A percentile compares a stretch with the other conserved stretches of the same genome.
Evolutionary conservation across 2,888 invertebrate genomes (phyloP).

Genomic region (Tenodera sinensis): DNA sequence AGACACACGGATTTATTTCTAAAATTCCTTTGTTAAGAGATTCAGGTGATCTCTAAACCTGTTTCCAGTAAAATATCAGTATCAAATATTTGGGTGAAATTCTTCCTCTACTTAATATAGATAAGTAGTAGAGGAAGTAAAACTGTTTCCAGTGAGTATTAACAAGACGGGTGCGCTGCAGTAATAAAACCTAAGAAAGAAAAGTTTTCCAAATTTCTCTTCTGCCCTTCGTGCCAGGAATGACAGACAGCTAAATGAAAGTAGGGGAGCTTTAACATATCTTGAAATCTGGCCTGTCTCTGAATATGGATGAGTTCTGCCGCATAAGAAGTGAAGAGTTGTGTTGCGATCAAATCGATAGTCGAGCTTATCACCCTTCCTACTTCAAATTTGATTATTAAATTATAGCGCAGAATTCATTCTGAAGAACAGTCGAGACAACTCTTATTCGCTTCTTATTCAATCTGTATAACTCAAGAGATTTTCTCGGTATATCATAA

Average conservation of each 20-base stretch:
- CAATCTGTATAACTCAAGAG: too few species aligned
- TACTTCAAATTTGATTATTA: background rate
- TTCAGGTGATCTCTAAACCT: too few species aligned
- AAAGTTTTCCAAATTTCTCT: background rate
- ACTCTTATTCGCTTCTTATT: background rate
- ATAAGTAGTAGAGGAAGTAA: too few species aligned
- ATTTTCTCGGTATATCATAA: too few species aligned
- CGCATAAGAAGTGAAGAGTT: background rate
- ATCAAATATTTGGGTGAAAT: too few species aligned
- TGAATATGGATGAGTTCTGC: slow-evolving; percentile 4
- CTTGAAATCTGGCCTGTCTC: background rate
- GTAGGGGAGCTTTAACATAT: background rate
- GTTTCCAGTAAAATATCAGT: too few species aligned
- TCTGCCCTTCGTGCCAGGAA: background rate
- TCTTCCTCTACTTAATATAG: too few species aligned
- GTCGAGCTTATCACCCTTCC: background rate
- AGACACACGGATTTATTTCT: too few species aligned
- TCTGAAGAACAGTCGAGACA: background rate
- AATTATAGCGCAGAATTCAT: background rate
- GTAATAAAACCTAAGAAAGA: background rate
- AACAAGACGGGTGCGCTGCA: too few species aligned
- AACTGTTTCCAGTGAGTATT: too few species aligned
- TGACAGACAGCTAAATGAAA: background rate
- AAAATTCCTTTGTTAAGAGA: too few species aligned
- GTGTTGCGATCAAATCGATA: background rate